Evolutionary conservation across 2,888 invertebrate species (phyloP).

Genomic region (Melanostoma mellinum): DNA sequence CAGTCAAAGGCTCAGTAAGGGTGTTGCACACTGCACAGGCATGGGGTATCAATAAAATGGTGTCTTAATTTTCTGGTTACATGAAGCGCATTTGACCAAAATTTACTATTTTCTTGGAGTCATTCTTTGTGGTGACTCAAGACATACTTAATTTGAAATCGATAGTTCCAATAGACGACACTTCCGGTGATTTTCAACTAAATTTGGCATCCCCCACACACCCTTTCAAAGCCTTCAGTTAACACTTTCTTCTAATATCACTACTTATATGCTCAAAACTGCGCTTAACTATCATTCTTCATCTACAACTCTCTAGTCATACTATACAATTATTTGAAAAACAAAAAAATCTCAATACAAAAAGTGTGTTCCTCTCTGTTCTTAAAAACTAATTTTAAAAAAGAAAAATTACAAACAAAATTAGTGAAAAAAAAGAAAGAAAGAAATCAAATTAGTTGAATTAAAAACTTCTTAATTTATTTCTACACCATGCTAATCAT

Average conservation of each 20-base stretch:
- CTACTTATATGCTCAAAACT: constrained; percentile 50
- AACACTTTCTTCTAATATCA: constrained; percentile 53
- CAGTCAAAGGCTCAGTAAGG: constrained; percentile 22
- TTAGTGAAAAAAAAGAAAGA: not conserved
- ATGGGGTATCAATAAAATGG: not conserved
- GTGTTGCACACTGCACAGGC: no score
- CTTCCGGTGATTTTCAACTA: no score
- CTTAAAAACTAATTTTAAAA: constrained; percentile 28
- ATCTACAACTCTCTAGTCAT: constrained; percentile 54
- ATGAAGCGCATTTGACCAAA: no score
- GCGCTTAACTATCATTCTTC: constrained; percentile 38
- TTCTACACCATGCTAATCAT: constrained; percentile 69
- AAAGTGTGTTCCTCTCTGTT: constrained; percentile 41
- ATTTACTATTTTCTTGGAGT: no score
- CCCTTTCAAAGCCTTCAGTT: constrained; percentile 27
- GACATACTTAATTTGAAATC: no score
- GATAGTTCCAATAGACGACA: no score
- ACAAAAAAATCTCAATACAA: constrained; percentile 28
- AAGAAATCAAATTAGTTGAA: constrained; percentile 5
- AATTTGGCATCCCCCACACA: no score
- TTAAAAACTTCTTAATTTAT: constrained; percentile 37
- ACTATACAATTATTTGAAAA: not conserved
- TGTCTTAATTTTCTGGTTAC: not conserved
- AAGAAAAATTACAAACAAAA: constrained; percentile 9
- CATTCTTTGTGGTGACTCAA: no score